These are phyloP conservation scores for Bugulina stolonifera DNA, from an alignment of 2,888 invertebrate species.

Conservation along the genomic window DNA sequence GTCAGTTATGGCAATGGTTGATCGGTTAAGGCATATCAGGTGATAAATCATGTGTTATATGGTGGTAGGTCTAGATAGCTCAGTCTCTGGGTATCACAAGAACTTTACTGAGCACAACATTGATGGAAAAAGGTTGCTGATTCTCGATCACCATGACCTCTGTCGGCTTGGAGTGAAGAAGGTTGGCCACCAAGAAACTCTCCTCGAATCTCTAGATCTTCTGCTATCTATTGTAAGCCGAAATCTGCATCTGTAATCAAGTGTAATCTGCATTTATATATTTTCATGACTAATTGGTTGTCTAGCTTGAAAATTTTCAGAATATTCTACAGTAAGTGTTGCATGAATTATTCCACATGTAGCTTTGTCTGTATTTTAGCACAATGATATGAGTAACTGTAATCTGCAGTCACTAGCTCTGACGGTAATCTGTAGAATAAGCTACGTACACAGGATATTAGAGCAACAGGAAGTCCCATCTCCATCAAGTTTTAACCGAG, in stretches of 20 bases:
- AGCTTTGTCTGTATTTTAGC: conserved; percentile 59
- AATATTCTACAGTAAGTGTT: too few relatives aligned
- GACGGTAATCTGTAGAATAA: conserved; percentile 75
- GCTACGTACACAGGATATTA: conserved; percentile 61
- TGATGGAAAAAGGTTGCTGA: conserved; percentile 74
- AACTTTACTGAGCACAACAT: conserved; percentile 72
- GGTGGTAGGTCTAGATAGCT: conserved; percentile 14
- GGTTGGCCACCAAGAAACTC: conserved; percentile 87
- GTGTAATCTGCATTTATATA: too few relatives aligned
- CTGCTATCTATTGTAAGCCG: conserved; percentile 80
- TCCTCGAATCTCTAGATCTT: conserved; percentile 85
- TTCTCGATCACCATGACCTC: conserved; percentile 79
- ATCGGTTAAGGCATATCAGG: too few relatives aligned
- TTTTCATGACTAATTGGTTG: too few relatives aligned
- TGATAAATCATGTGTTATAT: too few relatives aligned
- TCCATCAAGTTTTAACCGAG: not conserved
- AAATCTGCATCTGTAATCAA: too few relatives aligned
- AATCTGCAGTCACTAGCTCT: conserved; percentile 83
- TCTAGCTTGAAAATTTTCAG: too few relatives aligned
- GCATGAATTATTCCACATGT: too few relatives aligned
- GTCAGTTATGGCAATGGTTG: too few relatives aligned
- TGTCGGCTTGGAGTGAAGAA: conserved; percentile 76
- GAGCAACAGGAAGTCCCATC: not conserved
- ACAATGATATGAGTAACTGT: conserved; percentile 83
- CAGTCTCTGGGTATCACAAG: not conserved